phyloP scores from a whole-genome alignment of 2,888 invertebrate species.

The Patella pellucida region DNA sequence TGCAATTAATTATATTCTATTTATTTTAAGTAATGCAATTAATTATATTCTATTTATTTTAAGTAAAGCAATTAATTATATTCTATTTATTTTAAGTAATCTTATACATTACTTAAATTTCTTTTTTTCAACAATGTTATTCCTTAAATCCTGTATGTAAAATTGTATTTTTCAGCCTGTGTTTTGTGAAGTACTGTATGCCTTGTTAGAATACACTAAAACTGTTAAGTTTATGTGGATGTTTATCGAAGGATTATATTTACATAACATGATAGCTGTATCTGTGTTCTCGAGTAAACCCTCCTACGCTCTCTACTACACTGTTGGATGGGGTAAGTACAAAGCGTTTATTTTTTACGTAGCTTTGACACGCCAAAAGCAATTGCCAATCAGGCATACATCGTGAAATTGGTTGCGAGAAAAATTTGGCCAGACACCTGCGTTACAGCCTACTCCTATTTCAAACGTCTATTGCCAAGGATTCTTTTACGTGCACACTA shows the following conservation, averaged over 20 bases:
- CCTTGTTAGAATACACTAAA: constrained; percentile 88
- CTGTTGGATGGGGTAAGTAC: constrained; percentile 71
- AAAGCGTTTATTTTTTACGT: no score
- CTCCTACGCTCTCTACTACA: constrained; percentile 66
- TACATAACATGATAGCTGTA: constrained; percentile 84
- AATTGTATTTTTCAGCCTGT: constrained; percentile 76
- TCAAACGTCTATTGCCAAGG: no score
- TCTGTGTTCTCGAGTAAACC: constrained; percentile 74
- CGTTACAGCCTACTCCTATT: no score
- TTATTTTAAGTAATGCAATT: no score
- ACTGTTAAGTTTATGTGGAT: constrained; percentile 97
- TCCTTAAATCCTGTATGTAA: neutral
- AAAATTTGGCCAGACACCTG: no score
- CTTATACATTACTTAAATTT: neutral
- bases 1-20: no score
- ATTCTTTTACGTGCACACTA: no score
- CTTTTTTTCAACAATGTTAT: neutral
- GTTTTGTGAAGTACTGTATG: constrained; percentile 84
- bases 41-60: no score
- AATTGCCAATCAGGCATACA: no score
- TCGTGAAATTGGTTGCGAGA: no score
- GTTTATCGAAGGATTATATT: constrained; percentile 92
- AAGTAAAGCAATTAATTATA: neutral
- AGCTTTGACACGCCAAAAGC: no score
- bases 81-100: neutral